A percentile compares a stretch with the other conserved stretches of the same genome.
Conservation (phyloP, 2,797 vertebrate genomes). For the Peromyscus aztecus region DNA sequence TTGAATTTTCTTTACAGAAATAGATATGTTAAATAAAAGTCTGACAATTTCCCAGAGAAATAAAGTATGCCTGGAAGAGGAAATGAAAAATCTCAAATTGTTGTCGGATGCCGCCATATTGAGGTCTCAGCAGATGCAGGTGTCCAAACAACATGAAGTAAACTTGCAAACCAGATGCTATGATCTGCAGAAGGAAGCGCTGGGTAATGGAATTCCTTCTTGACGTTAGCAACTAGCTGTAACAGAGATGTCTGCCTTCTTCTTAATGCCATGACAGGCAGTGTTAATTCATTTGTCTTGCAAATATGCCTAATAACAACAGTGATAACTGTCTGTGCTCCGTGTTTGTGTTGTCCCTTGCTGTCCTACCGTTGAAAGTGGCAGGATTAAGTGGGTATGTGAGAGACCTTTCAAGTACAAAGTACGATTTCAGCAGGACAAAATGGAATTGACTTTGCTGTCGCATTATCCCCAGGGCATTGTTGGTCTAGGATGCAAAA, state of each 20-base stretch:
- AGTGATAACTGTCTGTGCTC: not conserved
- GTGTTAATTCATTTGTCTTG: conserved; percentile 56
- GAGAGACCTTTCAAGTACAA: conserved; percentile 12
- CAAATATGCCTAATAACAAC: not conserved
- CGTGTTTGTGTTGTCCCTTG: not conserved
- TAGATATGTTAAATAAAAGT: conserved; percentile 86
- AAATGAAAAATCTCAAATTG: conserved; percentile 84
- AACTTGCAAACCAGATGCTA: conserved; percentile 87
- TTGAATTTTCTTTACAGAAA: conserved; percentile 85
- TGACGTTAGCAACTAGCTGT: not conserved
- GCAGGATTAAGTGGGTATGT: not conserved
- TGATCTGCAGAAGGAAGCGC: conserved; percentile 86
- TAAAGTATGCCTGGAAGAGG: conserved; percentile 86
- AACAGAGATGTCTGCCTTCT: not conserved
- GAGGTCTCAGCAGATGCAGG: conserved; percentile 87
- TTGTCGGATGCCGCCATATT: conserved; percentile 83
- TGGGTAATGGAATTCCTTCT: conserved; percentile 84
- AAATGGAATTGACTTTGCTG: not conserved
- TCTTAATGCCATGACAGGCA: conserved; percentile 15
- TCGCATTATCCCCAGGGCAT: not conserved
- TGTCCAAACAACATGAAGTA: conserved; percentile 84
- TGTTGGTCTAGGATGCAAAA: not conserved
- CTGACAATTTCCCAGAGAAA: conserved; percentile 84
- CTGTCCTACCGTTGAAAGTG: not conserved
- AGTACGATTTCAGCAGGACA: conserved; percentile 51